A percentile compares a stretch with the other conserved stretches of the same genome.
Conservation (phyloP, 2,888 invertebrate species). For the Omphaloscelis lunosa region DNA sequence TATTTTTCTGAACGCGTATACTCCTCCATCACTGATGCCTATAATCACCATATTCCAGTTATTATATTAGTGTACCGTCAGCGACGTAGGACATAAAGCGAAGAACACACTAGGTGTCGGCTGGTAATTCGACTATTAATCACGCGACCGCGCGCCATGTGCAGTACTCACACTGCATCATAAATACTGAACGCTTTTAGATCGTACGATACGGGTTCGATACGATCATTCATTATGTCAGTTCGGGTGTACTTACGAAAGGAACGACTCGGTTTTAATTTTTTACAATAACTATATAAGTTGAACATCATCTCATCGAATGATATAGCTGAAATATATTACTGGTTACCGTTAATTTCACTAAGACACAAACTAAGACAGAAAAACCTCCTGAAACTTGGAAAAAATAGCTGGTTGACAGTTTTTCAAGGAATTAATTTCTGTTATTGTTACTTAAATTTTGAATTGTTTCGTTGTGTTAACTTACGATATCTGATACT, state of each 20-base stretch:
- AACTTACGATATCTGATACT: not conserved
- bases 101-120: conserved; percentile 76
- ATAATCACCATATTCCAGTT: conserved; percentile 4
- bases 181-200: conserved; percentile 74
- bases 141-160: conserved; percentile 80
- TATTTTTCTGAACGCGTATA: not conserved
- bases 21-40: not conserved
- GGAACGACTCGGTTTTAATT: not conserved
- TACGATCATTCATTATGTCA: conserved; percentile 26
- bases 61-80: conserved; percentile 31
- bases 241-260: not conserved
- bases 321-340: not conserved
- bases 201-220: conserved; percentile 64
- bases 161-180: conserved; percentile 83
- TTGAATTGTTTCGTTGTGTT: not conserved
- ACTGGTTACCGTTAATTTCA: not conserved
- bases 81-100: conserved; percentile 65
- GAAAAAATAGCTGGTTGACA: not conserved
- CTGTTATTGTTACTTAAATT: not conserved
- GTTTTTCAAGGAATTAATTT: not conserved
- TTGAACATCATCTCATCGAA: not conserved
- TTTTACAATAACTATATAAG: not conserved
- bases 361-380: not conserved
- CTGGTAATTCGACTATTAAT: conserved; percentile 86
- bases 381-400: not conserved